Percentiles rank a stretch among this genome's conserved stretches.
phyloP scores from a whole-genome alignment of 2,797 vertebrate species.

The Epinephelus malabaricus region DNA sequence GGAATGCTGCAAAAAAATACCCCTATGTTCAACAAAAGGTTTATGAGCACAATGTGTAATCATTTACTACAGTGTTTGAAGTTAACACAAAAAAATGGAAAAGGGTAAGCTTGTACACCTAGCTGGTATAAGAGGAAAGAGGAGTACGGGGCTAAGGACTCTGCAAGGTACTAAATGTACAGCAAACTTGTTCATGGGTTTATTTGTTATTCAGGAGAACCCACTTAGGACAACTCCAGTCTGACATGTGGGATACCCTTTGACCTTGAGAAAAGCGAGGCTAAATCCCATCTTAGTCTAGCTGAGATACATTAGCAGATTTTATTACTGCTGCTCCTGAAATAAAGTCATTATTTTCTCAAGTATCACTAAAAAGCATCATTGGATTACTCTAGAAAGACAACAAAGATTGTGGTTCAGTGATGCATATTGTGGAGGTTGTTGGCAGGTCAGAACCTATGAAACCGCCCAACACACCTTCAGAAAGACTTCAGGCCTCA shows the following conservation, averaged over 20 bases:
- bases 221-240: constrained; percentile 84
- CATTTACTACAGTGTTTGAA: constrained; percentile 96
- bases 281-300: constrained; percentile 70
- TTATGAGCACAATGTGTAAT: constrained; percentile 97
- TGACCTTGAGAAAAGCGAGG: constrained; percentile 80
- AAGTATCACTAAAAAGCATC: constrained; percentile 92
- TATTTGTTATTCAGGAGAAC: constrained; percentile 85
- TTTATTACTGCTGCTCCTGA: constrained; percentile 88
- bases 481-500: constrained; percentile 87
- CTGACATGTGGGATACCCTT: constrained; percentile 91
- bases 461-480: constrained; percentile 85
- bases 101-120: constrained; percentile 87
- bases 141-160: constrained; percentile 87
- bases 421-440: constrained; percentile 92
- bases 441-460: constrained; percentile 90
- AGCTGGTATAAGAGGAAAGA: constrained; percentile 86
- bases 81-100: constrained; percentile 92
- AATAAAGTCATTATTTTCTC: constrained; percentile 82
- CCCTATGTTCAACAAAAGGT: constrained; percentile 97
- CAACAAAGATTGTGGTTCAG: constrained; percentile 90
- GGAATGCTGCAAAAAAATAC: constrained; percentile 96
- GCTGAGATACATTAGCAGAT: constrained; percentile 84
- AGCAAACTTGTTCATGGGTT: constrained; percentile 95
- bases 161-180: constrained; percentile 86
- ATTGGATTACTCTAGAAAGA: constrained; percentile 93